Evolutionary conservation across 2,113 vertebrate species (phyloP).

Genomic region (Anoura caudifer): DNA sequence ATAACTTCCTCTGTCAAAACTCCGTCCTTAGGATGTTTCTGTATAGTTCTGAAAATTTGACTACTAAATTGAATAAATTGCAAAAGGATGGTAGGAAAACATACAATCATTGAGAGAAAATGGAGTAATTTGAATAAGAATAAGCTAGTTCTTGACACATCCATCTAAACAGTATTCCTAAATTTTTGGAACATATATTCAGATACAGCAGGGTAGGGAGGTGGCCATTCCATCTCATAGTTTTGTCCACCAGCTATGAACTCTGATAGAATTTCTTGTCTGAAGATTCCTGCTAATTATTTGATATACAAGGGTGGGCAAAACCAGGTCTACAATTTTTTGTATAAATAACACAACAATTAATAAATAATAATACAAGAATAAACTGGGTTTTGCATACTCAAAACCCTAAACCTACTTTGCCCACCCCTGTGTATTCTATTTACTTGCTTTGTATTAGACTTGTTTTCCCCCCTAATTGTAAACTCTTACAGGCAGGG

Average conservation of each 20-base stretch:
- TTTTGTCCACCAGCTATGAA: neutral
- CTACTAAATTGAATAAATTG: neutral
- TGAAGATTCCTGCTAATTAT: neutral
- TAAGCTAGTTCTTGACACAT: constrained; percentile 8
- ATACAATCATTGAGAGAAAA: neutral
- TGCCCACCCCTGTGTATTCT: neutral
- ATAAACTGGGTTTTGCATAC: neutral
- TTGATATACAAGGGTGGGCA: neutral
- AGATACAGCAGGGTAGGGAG: neutral
- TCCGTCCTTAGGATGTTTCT: neutral
- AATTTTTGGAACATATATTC: neutral
- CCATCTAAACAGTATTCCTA: neutral
- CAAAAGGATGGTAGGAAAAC: neutral
- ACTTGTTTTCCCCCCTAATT: neutral
- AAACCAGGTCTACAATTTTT: neutral
- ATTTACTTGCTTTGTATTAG: neutral
- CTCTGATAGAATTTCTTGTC: neutral
- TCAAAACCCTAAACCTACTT: neutral
- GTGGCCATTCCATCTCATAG: neutral
- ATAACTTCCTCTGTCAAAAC: neutral
- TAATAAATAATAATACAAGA: neutral
- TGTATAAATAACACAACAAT: neutral
- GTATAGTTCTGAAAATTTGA: neutral
- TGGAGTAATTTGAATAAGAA: neutral
- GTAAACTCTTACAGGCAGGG: neutral